Conservation (phyloP, 1,140 invertebrate species). For the Zaprionus ghesquierei region DNA sequence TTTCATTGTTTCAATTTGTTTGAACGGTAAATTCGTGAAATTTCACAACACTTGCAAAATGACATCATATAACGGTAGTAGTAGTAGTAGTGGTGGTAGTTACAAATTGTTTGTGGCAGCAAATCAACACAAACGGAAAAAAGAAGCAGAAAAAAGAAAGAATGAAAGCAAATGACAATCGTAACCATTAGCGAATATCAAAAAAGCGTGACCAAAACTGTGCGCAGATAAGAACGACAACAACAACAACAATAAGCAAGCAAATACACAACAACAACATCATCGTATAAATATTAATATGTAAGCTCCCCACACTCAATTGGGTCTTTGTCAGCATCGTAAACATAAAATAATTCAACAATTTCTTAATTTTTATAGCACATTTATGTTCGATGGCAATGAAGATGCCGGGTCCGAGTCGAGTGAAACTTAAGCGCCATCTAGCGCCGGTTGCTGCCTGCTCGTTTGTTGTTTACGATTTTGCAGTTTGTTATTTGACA, state of each 20-base stretch:
- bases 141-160: background rate
- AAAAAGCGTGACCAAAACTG: conserved; percentile 74
- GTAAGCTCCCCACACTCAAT: background rate
- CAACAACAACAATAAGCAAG: conserved; percentile 19
- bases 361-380: conserved; percentile 77
- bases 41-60: conserved; percentile 73
- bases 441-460: conserved; percentile 32
- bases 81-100: conserved; percentile 16
- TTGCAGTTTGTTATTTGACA: conserved; percentile 75
- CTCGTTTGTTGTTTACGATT: conserved; percentile 72
- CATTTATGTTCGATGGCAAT: conserved; percentile 49
- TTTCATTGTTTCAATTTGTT: conserved; percentile 7
- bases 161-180: conserved; percentile 27
- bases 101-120: conserved; percentile 72
- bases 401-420: conserved; percentile 16
- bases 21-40: conserved; percentile 26
- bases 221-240: conserved; percentile 61
- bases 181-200: conserved; percentile 68
- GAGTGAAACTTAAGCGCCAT: conserved; percentile 75
- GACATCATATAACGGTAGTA: conserved; percentile 57
- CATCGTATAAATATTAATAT: conserved; percentile 59
- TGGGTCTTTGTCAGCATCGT: conserved; percentile 10
- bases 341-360: conserved; percentile 77
- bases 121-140: conserved; percentile 45
- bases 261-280: conserved; percentile 22